phyloP scores from a whole-genome alignment of 92 coral and sea anemone species.

The Muricea muricata region DNA sequence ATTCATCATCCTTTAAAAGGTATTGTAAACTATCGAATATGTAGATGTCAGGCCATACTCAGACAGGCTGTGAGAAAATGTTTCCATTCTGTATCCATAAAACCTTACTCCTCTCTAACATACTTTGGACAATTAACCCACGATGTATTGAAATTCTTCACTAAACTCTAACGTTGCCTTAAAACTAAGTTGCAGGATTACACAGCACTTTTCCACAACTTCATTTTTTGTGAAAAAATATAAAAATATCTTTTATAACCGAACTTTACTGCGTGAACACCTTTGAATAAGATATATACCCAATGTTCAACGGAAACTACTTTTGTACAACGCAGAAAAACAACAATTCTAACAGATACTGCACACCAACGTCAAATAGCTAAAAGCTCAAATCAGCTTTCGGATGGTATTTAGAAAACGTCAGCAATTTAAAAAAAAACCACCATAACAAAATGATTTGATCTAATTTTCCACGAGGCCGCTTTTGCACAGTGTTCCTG shows the following conservation, averaged over 20 bases:
- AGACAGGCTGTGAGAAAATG: too few relatives aligned
- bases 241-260: neutral
- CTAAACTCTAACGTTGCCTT: too few relatives aligned
- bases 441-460: slow-evolving; percentile 17
- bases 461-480: neutral
- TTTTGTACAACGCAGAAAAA: neutral
- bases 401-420: too few relatives aligned
- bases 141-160: too few relatives aligned
- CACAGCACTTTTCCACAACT: neutral
- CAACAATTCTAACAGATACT: neutral
- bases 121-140: too few relatives aligned
- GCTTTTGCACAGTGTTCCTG: neutral
- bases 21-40: too few relatives aligned
- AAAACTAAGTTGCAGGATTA: neutral
- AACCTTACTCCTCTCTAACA: neutral
- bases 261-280: neutral
- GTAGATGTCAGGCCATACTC: too few relatives aligned
- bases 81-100: neutral
- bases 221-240: neutral
- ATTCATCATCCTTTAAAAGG: too few relatives aligned
- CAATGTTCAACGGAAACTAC: neutral
- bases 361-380: neutral
- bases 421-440: neutral
- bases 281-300: neutral
- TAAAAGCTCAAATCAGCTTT: neutral